phyloP scores from a whole-genome alignment of 1,140 invertebrate species.

The Pygmarrhopalites habei region DNA sequence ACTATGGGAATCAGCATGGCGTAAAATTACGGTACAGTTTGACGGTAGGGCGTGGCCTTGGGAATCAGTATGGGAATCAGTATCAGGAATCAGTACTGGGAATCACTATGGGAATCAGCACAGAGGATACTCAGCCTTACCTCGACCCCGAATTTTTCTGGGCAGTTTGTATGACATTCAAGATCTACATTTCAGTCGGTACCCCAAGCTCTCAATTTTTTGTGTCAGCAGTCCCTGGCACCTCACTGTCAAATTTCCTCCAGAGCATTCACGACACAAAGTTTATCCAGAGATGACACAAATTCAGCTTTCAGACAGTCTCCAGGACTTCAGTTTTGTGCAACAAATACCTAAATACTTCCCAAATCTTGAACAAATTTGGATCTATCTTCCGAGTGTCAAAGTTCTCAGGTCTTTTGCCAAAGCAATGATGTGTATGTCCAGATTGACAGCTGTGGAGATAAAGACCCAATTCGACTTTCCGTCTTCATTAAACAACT shows the following conservation, averaged over 20 bases:
- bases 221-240: conserved; percentile 22
- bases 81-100: too few relatives aligned
- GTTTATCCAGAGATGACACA: not conserved
- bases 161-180: conserved; percentile 24
- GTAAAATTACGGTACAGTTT: too few relatives aligned
- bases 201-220: conserved; percentile 12
- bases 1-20: too few relatives aligned
- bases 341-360: conserved; percentile 14
- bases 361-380: not conserved
- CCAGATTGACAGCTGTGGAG: conserved; percentile 12
- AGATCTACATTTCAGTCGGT: conserved; percentile 5
- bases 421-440: conserved; percentile 3
- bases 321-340: conserved; percentile 14
- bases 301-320: conserved; percentile 22
- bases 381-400: conserved; percentile 19
- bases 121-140: too few relatives aligned
- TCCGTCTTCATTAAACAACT: too few relatives aligned
- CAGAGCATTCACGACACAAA: not conserved
- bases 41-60: too few relatives aligned
- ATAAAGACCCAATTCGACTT: conserved; percentile 3
- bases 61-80: too few relatives aligned
- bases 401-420: conserved; percentile 18
- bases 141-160: too few relatives aligned
- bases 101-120: too few relatives aligned
- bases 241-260: conserved; percentile 13